Base-by-base conservation (phyloP, 2,797 vertebrate genomes). In the Hippoglossus hippoglossus region DNA sequence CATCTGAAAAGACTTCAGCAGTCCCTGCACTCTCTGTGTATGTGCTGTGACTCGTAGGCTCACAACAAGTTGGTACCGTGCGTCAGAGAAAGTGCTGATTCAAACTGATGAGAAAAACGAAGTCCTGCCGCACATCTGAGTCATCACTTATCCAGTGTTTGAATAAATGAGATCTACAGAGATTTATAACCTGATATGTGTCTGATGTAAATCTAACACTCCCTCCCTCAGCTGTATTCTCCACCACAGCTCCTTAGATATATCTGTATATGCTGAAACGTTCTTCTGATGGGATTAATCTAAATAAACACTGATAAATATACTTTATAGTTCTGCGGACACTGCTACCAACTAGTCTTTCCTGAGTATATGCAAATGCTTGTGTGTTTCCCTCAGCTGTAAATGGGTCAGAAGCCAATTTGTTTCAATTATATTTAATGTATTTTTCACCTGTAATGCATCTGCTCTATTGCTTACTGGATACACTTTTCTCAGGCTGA, bases 401-500 rank as follows among this genome's bases (percentile, higher is more conserved):
- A 70, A 71, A 15, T 54, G 18, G 63, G 63, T 64, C 67, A 54
- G 28, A 44, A 21, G 71, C 47, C 63, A n/a, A 47, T 15, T 11
- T 2, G 28, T 59, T 22, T 21, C 1, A 1, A 12, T 63, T 47
- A 53, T 18, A 39, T 66, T 53, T 51, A n/a, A 54, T 74, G 39
- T 34, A 47, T 61, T 64, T 13, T 12, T 50, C 55, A 31, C 6
- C 54, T 53, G 36, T 61, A 41, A 50, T 19, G 10, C 26, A 53
- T 25, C 46, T 51, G 54, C 22, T 63, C 47, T 11, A 24, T 47
- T n/a, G 50, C 26, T 53, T 16, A 58, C 61, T 61, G 46, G n/a
- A 55, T 60, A 47, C 75, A 66, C 75, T 75, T 82, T 52, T 52
- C 53, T 46, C 19, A 18, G 26, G 36, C 63, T 41, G 28, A 61